Evolutionary conservation across 2,888 invertebrate genomes (phyloP).

Genomic region (Athripsodes cinereus): DNA sequence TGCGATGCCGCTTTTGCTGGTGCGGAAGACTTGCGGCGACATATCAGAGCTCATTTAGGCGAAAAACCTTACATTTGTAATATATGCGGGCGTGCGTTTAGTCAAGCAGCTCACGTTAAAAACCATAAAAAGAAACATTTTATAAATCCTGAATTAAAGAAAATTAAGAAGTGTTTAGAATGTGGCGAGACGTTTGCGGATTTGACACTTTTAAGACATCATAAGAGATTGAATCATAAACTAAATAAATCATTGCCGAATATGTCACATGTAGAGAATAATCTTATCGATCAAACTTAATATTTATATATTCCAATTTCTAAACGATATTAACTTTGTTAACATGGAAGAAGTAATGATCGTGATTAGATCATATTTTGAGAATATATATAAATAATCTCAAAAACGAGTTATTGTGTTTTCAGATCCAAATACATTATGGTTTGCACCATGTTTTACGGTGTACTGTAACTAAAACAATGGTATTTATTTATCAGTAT

Average conservation of each 20-base stretch:
- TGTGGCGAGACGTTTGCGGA: neutral
- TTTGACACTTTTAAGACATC: neutral
- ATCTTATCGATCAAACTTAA: no score
- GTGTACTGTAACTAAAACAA: no score
- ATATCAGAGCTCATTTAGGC: conserved; percentile 2
- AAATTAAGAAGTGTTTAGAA: neutral
- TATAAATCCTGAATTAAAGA: neutral
- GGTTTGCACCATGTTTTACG: no score
- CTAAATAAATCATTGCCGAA: neutral
- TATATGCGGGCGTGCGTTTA: neutral
- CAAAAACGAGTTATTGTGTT: no score
- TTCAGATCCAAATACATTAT: no score
- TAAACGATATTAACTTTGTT: no score
- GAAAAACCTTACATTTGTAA: conserved; percentile 4
- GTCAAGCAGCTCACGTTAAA: conserved; percentile 4
- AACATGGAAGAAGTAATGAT: no score
- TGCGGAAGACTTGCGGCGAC: conserved; percentile 1
- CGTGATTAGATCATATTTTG: no score
- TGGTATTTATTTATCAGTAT: no score
- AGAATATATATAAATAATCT: no score
- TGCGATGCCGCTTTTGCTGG: conserved; percentile 1
- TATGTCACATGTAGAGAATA: no score
- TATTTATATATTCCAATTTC: no score
- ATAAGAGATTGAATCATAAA: neutral
- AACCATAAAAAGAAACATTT: conserved; percentile 2